These are phyloP conservation scores for Cryptoblepharus egeriae DNA, from an alignment of 2,797 vertebrate genomes.

Conservation along the genomic window DNA sequence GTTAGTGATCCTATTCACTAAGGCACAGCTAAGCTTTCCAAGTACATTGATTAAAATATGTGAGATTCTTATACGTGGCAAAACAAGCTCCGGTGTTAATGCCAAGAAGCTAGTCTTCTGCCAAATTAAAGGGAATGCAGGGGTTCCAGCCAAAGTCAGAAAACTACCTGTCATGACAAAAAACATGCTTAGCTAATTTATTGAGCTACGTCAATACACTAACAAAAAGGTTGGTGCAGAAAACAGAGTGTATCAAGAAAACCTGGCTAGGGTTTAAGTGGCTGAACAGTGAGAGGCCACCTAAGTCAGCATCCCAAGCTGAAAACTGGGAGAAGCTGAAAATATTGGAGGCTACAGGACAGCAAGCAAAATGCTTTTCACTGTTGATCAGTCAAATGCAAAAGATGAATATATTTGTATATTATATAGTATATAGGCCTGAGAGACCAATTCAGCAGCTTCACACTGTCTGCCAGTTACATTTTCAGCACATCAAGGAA, in stretches of 20 bases:
- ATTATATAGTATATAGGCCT: too few relatives aligned
- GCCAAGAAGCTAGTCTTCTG: conserved; percentile 23
- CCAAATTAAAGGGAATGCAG: not conserved
- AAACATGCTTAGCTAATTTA: not conserved
- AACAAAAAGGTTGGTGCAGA: not conserved
- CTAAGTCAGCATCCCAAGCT: not conserved
- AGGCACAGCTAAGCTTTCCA: not conserved
- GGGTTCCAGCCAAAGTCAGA: not conserved
- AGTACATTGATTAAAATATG: conserved; percentile 25
- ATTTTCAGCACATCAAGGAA: not conserved
- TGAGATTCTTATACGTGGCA: not conserved
- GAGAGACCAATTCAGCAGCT: not conserved
- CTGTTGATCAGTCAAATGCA: not conserved
- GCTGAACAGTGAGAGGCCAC: not conserved
- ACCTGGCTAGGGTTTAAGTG: not conserved
- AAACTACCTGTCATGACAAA: not conserved
- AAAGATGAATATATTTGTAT: not conserved
- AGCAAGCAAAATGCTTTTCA: not conserved
- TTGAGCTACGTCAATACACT: not conserved
- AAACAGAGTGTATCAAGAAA: not conserved
- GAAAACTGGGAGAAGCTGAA: not conserved
- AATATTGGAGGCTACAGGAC: not conserved
- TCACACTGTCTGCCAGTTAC: not conserved
- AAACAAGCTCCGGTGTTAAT: conserved; percentile 2
- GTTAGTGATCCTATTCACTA: rapidly evolving